A percentile compares a stretch with the other conserved stretches of the same genome.
Evolutionary conservation across 2,113 vertebrate species (phyloP).

Genomic region (Antigone vipio): DNA sequence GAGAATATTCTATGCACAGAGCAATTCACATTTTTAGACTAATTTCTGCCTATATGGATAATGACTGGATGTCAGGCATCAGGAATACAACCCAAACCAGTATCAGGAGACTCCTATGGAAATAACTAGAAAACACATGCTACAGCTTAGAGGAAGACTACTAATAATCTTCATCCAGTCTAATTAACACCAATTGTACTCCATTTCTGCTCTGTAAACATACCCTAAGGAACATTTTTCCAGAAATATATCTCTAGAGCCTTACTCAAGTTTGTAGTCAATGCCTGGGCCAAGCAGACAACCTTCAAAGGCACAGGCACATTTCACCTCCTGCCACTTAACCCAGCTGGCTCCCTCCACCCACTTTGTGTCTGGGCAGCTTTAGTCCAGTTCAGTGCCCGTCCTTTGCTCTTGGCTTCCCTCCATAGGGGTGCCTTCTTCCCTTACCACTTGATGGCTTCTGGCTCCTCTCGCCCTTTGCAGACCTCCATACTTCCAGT

Average conservation of each 20-base stretch:
- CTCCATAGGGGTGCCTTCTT: background rate
- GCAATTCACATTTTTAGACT: background rate
- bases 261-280: background rate
- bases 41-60: background rate
- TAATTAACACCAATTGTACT: background rate
- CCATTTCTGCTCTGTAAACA: background rate
- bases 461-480: background rate
- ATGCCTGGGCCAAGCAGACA: background rate
- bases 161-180: background rate
- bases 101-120: background rate
- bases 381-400: background rate
- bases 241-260: background rate
- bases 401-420: background rate
- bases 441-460: background rate
- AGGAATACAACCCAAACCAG: background rate
- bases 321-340: background rate
- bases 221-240: background rate
- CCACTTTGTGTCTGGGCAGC: background rate
- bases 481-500: background rate
- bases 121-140: background rate
- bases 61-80: background rate
- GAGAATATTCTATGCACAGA: background rate
- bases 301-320: rapidly evolving
- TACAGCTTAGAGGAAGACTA: background rate
- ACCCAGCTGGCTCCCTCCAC: background rate